Conservation (phyloP, 2,888 invertebrate genomes). For the Herminia tarsipennalis region DNA sequence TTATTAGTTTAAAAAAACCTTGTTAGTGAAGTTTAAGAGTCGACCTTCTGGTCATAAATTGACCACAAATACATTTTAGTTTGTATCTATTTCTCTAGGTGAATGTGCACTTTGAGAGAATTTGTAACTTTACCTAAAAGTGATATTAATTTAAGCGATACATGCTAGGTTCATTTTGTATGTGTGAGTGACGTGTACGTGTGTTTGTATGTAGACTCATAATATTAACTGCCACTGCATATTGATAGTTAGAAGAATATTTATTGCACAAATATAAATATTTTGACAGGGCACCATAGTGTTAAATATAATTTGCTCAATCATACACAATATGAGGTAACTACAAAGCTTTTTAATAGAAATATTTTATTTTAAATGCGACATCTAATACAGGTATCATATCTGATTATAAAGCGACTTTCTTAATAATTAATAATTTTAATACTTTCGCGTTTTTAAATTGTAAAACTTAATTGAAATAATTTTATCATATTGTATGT, state of each 20-base stretch:
- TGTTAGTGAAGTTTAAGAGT: conserved; percentile 35
- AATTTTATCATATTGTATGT: conserved; percentile 36
- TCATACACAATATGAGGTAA: conserved; percentile 38
- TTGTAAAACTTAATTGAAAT: conserved; percentile 21
- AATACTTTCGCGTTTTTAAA: conserved; percentile 11
- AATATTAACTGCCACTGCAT: conserved; percentile 59
- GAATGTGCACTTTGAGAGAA: conserved; percentile 33
- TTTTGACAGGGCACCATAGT: conserved; percentile 47
- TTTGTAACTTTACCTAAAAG: conserved; percentile 71
- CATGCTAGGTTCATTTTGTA: conserved; percentile 76
- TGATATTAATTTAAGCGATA: conserved; percentile 83
- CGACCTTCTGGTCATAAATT: conserved; percentile 47
- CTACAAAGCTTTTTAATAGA: conserved; percentile 42
- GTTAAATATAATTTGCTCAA: conserved; percentile 68
- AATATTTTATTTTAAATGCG: conserved; percentile 13
- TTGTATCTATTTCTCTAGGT: conserved; percentile 42
- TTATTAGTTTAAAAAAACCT: conserved; percentile 36
- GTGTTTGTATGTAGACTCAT: conserved; percentile 44
- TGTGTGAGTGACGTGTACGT: conserved; percentile 55
- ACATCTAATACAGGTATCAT: too few relatives aligned
- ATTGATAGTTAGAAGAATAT: conserved; percentile 55
- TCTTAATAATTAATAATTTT: conserved; percentile 4
- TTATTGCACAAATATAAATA: conserved; percentile 48
- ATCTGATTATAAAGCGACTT: conserved; percentile 1
- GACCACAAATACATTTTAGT: conserved; percentile 45